Evolutionary conservation across 2,113 vertebrate genomes (phyloP).

Genomic region (Salminus brasiliensis): DNA sequence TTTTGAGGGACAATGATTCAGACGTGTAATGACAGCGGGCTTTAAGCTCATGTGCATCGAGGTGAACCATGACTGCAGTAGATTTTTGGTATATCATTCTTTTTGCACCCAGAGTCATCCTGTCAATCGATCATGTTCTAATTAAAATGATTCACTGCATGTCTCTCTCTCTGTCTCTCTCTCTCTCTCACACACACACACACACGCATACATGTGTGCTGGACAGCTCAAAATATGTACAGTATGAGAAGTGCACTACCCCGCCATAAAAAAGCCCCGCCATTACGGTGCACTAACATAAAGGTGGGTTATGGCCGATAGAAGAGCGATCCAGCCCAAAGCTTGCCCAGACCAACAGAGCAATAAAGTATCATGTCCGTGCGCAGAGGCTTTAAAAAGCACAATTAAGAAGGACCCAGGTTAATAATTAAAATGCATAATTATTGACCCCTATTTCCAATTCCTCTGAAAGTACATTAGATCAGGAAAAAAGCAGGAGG

Average conservation of each 20-base stretch:
- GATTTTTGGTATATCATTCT: conserved; percentile 43
- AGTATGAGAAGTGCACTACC: conserved; percentile 36
- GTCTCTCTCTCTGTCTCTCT: conserved; percentile 15
- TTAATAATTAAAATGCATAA: conserved; percentile 86
- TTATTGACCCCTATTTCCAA: conserved; percentile 82
- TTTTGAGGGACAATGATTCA: not conserved
- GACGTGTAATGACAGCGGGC: conserved; percentile 21
- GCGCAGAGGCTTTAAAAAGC: conserved; percentile 81
- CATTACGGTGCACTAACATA: conserved; percentile 48
- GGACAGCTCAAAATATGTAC: conserved; percentile 41
- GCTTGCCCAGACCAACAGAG: conserved; percentile 60
- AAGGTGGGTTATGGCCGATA: conserved; percentile 47
- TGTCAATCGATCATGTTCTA: conserved; percentile 57
- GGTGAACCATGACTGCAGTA: conserved; percentile 52
- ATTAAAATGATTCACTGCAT: conserved; percentile 58
- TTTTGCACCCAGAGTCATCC: conserved; percentile 49
- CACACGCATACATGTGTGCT: conserved; percentile 20
- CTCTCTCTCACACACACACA: conserved; percentile 27
- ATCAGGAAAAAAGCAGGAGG: conserved; percentile 75
- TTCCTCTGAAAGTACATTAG: conserved; percentile 84
- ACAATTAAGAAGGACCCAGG: conserved; percentile 78
- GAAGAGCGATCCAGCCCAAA: conserved; percentile 66
- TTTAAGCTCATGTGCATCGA: conserved; percentile 43
- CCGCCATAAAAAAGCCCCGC: conserved; percentile 37
- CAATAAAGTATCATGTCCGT: conserved; percentile 74